A percentile compares a stretch with the other conserved stretches of the same genome.
Conservation (phyloP, 1,140 invertebrate species). For the Notospermus geniculatus region DNA sequence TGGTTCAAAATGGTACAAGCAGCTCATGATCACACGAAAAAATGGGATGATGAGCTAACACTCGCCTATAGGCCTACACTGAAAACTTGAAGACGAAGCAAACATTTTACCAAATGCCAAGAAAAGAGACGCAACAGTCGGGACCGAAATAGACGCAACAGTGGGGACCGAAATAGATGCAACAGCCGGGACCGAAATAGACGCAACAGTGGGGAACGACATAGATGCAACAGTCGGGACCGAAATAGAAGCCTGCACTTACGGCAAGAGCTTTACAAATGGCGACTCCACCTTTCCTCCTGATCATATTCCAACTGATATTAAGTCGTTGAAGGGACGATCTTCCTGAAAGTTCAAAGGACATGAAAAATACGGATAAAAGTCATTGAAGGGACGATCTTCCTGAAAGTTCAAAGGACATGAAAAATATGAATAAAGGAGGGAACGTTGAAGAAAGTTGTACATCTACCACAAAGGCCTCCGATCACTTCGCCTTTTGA, state of each 20-base stretch:
- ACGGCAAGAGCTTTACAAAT: constrained; percentile 33
- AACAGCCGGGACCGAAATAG: neutral
- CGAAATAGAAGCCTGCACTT: neutral
- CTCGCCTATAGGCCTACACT: too few species aligned
- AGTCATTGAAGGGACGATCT: constrained; percentile 21
- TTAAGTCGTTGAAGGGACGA: constrained; percentile 26
- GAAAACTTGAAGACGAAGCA: too few species aligned
- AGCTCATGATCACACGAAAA: too few species aligned
- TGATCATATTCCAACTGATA: constrained; percentile 35
- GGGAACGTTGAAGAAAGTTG: too few species aligned
- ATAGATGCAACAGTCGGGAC: too few species aligned
- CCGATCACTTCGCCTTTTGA: constrained; percentile 1
- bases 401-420: constrained; percentile 13
- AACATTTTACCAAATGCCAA: too few species aligned
- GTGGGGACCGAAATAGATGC: neutral
- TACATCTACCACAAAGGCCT: too few species aligned
- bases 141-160: too few species aligned
- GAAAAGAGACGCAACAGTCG: too few species aligned
- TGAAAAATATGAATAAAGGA: neutral
- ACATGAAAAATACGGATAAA: neutral
- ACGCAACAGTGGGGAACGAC: too few species aligned
- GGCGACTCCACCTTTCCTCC: constrained; percentile 30
- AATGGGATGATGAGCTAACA: too few species aligned
- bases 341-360: constrained; percentile 19
- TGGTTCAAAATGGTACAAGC: too few species aligned